Percentiles rank a stretch among this genome's conserved stretches.
Conservation (phyloP, 2,113 vertebrate species). For the Leucoraja erinaceus region DNA sequence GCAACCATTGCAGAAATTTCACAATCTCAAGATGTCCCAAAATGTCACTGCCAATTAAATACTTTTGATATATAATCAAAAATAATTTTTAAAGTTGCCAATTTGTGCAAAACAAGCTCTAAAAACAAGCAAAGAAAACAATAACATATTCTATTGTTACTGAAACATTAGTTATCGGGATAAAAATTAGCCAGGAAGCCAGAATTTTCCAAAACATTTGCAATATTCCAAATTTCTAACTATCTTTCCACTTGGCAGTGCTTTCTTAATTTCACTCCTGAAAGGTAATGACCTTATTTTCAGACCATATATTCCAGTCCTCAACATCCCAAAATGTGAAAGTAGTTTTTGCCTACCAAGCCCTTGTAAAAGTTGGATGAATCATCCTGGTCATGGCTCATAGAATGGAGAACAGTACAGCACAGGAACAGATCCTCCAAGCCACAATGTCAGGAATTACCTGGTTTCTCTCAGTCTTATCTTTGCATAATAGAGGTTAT, state of each 20-base stretch:
- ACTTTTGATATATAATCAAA: not conserved
- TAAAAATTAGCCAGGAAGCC: not conserved
- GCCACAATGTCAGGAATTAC: too few species aligned
- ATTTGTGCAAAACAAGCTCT: not conserved
- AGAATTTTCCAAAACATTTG: not conserved
- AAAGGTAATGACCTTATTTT: not conserved
- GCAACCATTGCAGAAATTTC: too few species aligned
- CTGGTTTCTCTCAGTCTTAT: too few species aligned
- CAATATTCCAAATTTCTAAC: too few species aligned
- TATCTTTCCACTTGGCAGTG: too few species aligned
- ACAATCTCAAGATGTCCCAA: not conserved
- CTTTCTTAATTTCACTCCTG: too few species aligned
- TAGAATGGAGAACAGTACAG: too few species aligned
- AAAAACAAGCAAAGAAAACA: not conserved
- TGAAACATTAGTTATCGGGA: not conserved
- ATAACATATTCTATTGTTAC: not conserved
- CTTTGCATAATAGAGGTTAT: too few species aligned
- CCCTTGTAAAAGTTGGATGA: too few species aligned
- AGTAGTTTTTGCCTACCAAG: not conserved
- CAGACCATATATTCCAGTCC: not conserved
- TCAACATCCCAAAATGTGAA: not conserved
- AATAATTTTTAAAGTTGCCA: not conserved
- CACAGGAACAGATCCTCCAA: too few species aligned
- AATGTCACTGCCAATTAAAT: not conserved
- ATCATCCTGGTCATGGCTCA: too few species aligned